Evolutionary conservation across 1,140 invertebrate genomes (phyloP).

Genomic region (Drosophila parvula): DNA sequence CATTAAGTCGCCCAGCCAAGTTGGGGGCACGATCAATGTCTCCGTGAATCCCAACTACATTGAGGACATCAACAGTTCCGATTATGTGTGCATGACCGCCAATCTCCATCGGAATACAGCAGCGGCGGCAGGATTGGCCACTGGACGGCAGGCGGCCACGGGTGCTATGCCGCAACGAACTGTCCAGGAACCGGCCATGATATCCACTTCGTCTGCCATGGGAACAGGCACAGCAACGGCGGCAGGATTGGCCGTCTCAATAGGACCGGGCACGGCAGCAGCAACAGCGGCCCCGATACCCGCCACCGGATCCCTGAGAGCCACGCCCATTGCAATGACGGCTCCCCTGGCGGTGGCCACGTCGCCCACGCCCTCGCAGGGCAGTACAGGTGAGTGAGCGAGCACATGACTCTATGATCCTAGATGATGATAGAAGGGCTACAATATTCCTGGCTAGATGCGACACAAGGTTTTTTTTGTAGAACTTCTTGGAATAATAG

Average conservation of each 20-base stretch:
- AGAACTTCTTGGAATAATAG: too few relatives aligned
- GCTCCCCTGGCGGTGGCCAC: constrained; percentile 69
- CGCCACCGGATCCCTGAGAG: constrained; percentile 44
- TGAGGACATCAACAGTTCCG: constrained; percentile 88
- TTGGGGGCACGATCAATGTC: constrained; percentile 66
- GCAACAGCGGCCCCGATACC: constrained; percentile 38
- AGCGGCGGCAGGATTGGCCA: constrained; percentile 30
- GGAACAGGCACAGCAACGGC: background rate
- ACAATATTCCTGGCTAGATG: too few relatives aligned
- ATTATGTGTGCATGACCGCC: constrained; percentile 89
- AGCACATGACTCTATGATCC: background rate
- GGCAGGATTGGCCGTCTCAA: background rate
- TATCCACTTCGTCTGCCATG: constrained; percentile 1
- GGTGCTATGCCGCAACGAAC: constrained; percentile 37
- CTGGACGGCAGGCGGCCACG: constrained; percentile 13
- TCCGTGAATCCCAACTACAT: constrained; percentile 83
- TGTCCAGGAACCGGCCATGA: constrained; percentile 27
- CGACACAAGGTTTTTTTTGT: too few relatives aligned
- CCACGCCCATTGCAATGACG: constrained; percentile 67
- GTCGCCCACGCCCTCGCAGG: constrained; percentile 82
- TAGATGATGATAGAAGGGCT: background rate
- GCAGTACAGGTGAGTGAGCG: constrained; percentile 67
- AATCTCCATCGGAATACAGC: constrained; percentile 83
- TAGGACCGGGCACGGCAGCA: constrained; percentile 24
- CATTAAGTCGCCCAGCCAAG: constrained; percentile 50